Conservation (phyloP, 2,888 invertebrate species). For the Chorisops tibialis region DNA sequence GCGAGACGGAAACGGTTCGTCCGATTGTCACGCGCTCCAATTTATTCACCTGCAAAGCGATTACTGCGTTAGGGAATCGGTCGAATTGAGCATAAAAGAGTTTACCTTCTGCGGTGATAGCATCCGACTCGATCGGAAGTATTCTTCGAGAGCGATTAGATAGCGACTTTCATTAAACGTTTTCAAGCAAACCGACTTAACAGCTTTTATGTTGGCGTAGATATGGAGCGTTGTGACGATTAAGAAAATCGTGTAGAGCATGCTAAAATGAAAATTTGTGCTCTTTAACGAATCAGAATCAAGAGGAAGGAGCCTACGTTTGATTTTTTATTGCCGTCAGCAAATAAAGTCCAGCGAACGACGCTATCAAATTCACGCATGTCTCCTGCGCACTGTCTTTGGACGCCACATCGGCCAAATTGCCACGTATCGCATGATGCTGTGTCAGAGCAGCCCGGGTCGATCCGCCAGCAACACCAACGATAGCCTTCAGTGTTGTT, state of each 20-base stretch:
- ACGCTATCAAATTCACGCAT: constrained; percentile 84
- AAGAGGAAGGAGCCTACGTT: constrained; percentile 45
- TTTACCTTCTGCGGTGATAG: constrained; percentile 59
- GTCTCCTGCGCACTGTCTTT: constrained; percentile 98
- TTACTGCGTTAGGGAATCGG: neutral
- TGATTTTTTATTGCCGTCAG: constrained; percentile 62
- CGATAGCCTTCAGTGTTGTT: constrained; percentile 77
- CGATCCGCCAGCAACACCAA: constrained; percentile 90
- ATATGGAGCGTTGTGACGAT: constrained; percentile 76
- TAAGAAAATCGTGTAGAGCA: constrained; percentile 70
- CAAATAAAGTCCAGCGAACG: constrained; percentile 72
- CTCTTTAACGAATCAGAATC: constrained; percentile 32
- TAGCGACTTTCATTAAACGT: constrained; percentile 79
- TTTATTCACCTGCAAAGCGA: constrained; percentile 55
- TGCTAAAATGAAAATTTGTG: constrained; percentile 56
- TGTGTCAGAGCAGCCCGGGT: constrained; percentile 90
- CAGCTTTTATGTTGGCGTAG: constrained; percentile 82
- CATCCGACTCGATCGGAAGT: constrained; percentile 61
- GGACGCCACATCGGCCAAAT: constrained; percentile 86
- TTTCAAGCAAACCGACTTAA: constrained; percentile 72
- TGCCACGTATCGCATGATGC: constrained; percentile 86
- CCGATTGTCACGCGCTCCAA: constrained; percentile 68
- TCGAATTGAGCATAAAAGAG: neutral
- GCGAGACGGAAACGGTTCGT: constrained; percentile 52
- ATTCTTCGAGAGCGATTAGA: constrained; percentile 65